Percentiles rank a stretch among this genome's conserved stretches.
Conservation (phyloP, 2,888 invertebrate genomes). For the Drosophila maculinotata region DNA sequence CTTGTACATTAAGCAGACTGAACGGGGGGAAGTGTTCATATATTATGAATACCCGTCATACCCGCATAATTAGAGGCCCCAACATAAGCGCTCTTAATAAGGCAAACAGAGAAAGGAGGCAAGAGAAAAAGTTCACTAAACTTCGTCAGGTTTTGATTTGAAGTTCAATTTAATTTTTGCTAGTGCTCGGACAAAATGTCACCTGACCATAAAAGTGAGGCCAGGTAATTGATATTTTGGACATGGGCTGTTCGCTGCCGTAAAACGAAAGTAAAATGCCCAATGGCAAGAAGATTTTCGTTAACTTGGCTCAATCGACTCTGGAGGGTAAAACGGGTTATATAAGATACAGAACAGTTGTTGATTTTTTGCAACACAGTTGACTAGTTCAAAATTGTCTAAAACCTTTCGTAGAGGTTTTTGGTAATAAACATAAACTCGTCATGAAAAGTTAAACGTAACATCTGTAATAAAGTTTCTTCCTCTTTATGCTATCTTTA, state of each 20-base stretch:
- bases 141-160: constrained; percentile 27
- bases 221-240: constrained; percentile 40
- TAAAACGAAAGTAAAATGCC: constrained; percentile 45
- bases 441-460: too few relatives aligned
- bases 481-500: too few relatives aligned
- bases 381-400: neutral
- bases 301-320: constrained; percentile 2
- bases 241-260: constrained; percentile 6
- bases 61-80: constrained; percentile 50
- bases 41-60: constrained; percentile 25
- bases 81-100: constrained; percentile 37
- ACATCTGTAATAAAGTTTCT: too few relatives aligned
- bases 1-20: constrained; percentile 55
- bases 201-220: constrained; percentile 37
- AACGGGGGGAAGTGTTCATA: neutral
- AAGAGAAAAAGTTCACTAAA: constrained; percentile 64
- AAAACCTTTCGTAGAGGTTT: too few relatives aligned
- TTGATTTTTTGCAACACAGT: neutral
- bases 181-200: constrained; percentile 41
- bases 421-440: too few relatives aligned
- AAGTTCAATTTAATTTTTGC: constrained; percentile 28
- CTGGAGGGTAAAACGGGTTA: neutral
- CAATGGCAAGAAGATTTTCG: constrained; percentile 1
- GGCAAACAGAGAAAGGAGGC: constrained; percentile 52
- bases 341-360: neutral